Percentiles rank a stretch among this genome's conserved stretches.
These are phyloP conservation scores for Ctenopoma kingsleyae DNA, from an alignment of 2,797 vertebrate genomes.

Conservation along the genomic window DNA sequence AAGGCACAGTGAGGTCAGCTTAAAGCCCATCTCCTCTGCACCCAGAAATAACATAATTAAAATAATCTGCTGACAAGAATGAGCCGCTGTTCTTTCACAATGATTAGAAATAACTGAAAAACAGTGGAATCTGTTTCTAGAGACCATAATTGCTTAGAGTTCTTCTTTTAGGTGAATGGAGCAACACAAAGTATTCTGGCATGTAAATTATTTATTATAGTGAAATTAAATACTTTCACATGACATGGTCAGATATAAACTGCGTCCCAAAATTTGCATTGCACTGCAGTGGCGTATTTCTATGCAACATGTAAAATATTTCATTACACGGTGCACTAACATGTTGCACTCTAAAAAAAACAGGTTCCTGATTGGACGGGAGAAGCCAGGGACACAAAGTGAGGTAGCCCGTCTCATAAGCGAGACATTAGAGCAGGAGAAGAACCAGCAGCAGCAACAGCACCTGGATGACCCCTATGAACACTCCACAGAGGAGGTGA, in stretches of 20 bases:
- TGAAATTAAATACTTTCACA: conserved; percentile 42
- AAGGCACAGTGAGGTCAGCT: conserved; percentile 91
- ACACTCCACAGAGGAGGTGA: conserved; percentile 88
- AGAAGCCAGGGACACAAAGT: conserved; percentile 92
- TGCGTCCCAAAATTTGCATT: conserved; percentile 42
- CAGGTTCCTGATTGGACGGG: conserved; percentile 94
- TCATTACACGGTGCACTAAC: conserved; percentile 2
- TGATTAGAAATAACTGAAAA: conserved; percentile 16
- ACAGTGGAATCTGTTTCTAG: conserved; percentile 14
- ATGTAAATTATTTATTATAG: conserved; percentile 60
- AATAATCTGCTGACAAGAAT: conserved; percentile 1
- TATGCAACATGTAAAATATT: conserved; percentile 14
- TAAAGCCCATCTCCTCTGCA: conserved; percentile 8
- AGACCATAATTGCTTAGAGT: background rate
- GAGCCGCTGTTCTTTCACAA: conserved; percentile 2
- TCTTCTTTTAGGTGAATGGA: background rate
- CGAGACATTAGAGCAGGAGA: conserved; percentile 94
- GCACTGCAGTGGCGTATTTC: conserved; percentile 39
- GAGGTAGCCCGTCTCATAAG: conserved; percentile 95
- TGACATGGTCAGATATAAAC: conserved; percentile 8
- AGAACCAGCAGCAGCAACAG: conserved; percentile 85
- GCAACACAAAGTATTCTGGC: conserved; percentile 5
- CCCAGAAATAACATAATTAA: conserved; percentile 6
- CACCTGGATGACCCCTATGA: conserved; percentile 89
- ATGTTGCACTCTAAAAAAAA: conserved; percentile 4